Evolutionary conservation across 2,888 invertebrate species (phyloP), one percentile per base, ranked within the genome.

Genomic region (Cheilosia scutellata): DNA sequence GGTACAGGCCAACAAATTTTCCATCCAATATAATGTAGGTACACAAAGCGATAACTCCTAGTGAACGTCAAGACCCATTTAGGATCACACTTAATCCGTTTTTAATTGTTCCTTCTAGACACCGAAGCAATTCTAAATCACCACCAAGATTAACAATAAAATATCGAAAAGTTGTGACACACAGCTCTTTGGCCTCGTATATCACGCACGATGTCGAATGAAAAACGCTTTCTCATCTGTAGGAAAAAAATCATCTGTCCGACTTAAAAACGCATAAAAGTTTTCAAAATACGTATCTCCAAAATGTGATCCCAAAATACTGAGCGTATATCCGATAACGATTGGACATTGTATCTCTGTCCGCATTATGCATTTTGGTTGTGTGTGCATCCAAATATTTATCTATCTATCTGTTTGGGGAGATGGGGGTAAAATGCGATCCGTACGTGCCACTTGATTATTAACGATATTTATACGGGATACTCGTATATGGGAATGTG

Each of bases 371-470:
- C 84, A 70, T 65, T 82, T 86, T 31, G 27, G 5, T 9, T 27
- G 13, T 42, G 63, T 55, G 49, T 82, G 86, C 86, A 77, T 72
- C 42, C 42, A 66, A 71, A 80, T 71, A 75, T 79, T 84, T 75
- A 55, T 65, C 63, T 25, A 63, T 49, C 25, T n/a, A n/a, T 51
- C 16, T 9, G 51, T 16, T 40, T 33, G 47, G 11, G 55, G 49
- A 25, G 7, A 31, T 3, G 37, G 16, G 13, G 13, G 2, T 27
- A 13, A 9, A 47, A 40, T 40, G 42, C 62, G 42, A 76, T 72
- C 55, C 62, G 86, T 82, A 82, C 86, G 86, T 86, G 86, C 82
- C 82, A 62, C 62, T 84, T 80, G 76, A 76, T 86, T 66, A 82
- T 86, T 86, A 80, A 84, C 80, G 70, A 84, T 80, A 79, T 68